phyloP scores from a whole-genome alignment of 2,797 vertebrate genomes.

The Tympanoctomys barrerae region DNA sequence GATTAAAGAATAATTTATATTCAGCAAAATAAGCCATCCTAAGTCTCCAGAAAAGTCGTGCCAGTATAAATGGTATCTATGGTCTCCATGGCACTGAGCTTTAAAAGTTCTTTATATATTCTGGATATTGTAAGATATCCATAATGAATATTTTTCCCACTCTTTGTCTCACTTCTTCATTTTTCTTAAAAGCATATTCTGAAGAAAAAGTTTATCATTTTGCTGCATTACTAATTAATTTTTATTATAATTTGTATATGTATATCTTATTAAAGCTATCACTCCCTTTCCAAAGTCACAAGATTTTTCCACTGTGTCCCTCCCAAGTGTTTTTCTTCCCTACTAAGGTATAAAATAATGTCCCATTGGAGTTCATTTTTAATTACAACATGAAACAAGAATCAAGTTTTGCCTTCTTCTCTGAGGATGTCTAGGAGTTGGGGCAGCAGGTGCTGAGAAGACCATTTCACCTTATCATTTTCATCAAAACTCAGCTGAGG shows the following conservation, averaged over 20 bases:
- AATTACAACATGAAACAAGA: background rate
- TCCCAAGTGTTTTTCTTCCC: background rate
- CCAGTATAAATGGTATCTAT: background rate
- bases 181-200: background rate
- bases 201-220: background rate
- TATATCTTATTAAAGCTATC: background rate
- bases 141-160: background rate
- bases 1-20: constrained; percentile 17
- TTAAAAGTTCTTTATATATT: background rate
- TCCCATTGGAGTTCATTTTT: background rate
- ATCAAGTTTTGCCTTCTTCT: background rate
- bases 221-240: constrained; percentile 26
- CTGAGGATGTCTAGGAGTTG: background rate
- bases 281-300: background rate
- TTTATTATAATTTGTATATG: background rate
- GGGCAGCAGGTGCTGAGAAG: background rate
- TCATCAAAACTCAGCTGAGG: background rate
- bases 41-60: background rate
- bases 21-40: background rate
- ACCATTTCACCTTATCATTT: background rate
- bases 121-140: background rate
- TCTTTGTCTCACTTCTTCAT: background rate
- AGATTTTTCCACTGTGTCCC: background rate
- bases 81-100: background rate
- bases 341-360: background rate